Base-by-base conservation (phyloP, 64 coral and sea anemone species). In the Dendronephthya gigantea region DNA sequence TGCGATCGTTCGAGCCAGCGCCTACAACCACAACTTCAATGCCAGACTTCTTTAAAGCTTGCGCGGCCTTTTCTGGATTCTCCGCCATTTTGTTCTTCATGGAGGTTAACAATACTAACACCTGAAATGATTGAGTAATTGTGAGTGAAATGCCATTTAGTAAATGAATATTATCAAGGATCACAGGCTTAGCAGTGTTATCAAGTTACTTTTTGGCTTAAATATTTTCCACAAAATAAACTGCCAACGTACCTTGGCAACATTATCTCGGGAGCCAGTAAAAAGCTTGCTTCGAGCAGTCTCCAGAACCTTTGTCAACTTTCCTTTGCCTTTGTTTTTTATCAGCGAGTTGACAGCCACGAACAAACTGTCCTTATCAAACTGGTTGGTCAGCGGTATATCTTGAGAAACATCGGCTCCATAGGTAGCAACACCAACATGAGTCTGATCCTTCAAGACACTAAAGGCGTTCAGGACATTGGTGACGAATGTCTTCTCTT, bases 1-100 rank as follows among this genome's bases (percentile, higher is more conserved):
- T 1, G 94, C 89, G 68, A 91, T 89, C 50, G 48, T 45, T 49
- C 92, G 89, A 79, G 72, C 72, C 72, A 16, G 72, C 72, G 25
- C 72, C 36, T 7, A 79, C 32, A 0, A 39, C 72, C 9, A 79
- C 29, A 34, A 79, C 72, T 6, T 79, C 72, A 19, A 79, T 39
- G 11, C 72, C 72, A 79, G 72, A 29, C 32, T 79, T 79, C 72
- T 79, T 79, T 15, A 79, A 39, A 29, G 72, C 72, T 79, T 79
- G 30, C 15, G 72, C 30, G 15, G 72, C 72, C 32, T 39, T 79
- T 3, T 34, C 72, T 19, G 72, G 30, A 0, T 79, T 30, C 9
- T 39, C 27, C 13, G 16, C 32, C 72, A 39, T 36, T 33, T 36
- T 36, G 32, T 79, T 79, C 32, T 79, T 79, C 15, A 15, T 39